Evolutionary conservation across 2,113 vertebrate species (phyloP), one percentile per base, ranked within the genome.

Genomic region (Sarotherodon lohbergeri): DNA sequence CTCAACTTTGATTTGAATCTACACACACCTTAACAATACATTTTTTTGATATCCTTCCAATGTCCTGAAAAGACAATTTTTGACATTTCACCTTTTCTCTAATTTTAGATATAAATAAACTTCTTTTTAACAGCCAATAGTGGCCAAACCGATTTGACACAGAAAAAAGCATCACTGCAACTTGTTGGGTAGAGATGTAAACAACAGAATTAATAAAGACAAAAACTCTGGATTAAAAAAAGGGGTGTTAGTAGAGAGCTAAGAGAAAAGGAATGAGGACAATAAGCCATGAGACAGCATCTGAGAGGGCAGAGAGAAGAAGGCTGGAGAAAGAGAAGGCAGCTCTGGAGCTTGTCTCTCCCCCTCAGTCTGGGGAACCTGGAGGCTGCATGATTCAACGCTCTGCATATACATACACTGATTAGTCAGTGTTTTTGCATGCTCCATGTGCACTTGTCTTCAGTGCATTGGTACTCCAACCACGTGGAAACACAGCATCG

Each of bases 381-480:
- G 39, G 71, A 17, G 81, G 82, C 78, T 43, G 43, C 71, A 41
- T 92, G 90, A 94, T 55, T 94, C 93, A 94, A 41, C 3, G 11
- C 24, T 36, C 83, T 16, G 66, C 39, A 50, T 80, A 71, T 50
- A 81, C 82, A 59, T 43, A 34, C 39, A 27, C 22, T 82, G 92
- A 80, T 85, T 61, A 32, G 88, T 90, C 82, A 48, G 59, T 73
- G 71, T 80, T 90, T 87, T 83, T 85, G 41, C 22, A 3, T 50
- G 54, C 54, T 84, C 56, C 36, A 9, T 83, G 85, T 78, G 79
- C 61, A 39, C 50, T 17, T 73, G 36, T 61, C 57, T 80, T 63
- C 34, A 73, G 82, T 43, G 57, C 63, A 52, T 80, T 22, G 9
- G 66, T 19, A 13, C 83, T 54, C 52, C 13, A 3, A 3, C 57